Evolutionary conservation across 2,113 vertebrate species (phyloP), one percentile per base, ranked within the genome.

Genomic region (Arizona elegans): DNA sequence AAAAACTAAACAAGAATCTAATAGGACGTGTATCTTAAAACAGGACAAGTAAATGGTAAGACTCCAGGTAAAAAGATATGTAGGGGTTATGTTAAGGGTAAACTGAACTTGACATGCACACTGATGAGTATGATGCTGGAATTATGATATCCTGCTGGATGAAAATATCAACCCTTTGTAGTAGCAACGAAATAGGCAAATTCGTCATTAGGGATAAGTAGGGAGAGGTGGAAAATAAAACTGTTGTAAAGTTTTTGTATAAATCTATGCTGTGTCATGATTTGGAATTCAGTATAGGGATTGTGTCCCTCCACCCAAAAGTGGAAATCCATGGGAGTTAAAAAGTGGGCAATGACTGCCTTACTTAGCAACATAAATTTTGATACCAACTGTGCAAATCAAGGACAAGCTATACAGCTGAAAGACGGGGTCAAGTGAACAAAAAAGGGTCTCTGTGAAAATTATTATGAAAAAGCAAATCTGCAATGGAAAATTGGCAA

Each of bases 401-500:
- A 5, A 65, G 62, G 62, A 29, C 1, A 62, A 17, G 1, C 3
- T 21, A 8, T 17, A 9, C 59, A 50, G 43, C 54, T 88, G 54
- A 56, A 93, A 62, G 59, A 55, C 85, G 75, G 85, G 2, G 5
- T 91, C 26, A 75, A 75, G 86, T 58, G 75, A 93, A 88, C 59
- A 19, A 33, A 50, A 47, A 56, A 29, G 53, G 90, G 86, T 91
- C 86, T 91, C 24, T 11, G 86, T 88, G 91, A 59, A 92, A 89
- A 90, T 90, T 55, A 90, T 86, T 92, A 92, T 86, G 88, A 85
- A 91, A 91, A 70, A 91, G 85, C 58, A 65, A 87, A 87, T 93
- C 89, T 90, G 52, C 23, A 75, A 43, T 91, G 89, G 85, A 93
- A 90, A 87, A 50, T 88, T 93, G 92, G 90, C 86, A 2, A n/a